Base-by-base conservation (phyloP, 1,140 invertebrate genomes). In the Drosophila subpulchrella region DNA sequence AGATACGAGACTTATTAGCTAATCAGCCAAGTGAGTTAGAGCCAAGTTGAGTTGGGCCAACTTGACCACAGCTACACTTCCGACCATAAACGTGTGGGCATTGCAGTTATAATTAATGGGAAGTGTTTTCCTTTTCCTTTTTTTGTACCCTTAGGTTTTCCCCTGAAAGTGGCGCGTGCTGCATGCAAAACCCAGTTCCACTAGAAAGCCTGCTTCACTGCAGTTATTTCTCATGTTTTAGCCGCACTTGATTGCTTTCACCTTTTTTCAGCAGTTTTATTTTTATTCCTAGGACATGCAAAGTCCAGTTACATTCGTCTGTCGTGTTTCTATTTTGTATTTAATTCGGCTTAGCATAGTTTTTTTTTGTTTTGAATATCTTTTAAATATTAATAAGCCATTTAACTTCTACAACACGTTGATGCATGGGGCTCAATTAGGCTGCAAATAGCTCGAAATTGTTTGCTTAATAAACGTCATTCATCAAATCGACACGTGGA, bases 381-480 rank as follows among this genome's bases (percentile, higher is more conserved):
- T 70, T 65, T 79, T 83, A 89, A 88, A 89, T 83, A 83, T 77
- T 88, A 89, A 88, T 88, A 79, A 88, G 76, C 72, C 79, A 80
- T 83, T 88, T 89, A 88, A 77, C 79, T 80, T 84, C 67, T 79
- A 68, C 72, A 83, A 65, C 83, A 77, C 53, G 83, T 77, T 86
- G 83, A 86, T 83, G 79, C 79, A 86, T 88, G 83, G 57, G 27
- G 48, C 62, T 54, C 84, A 83, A 83, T 88, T 89, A 89, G 84
- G 53, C 84, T 62, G 73, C 67, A 88, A 88, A 88, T 88, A 84
- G 84, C 84, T 90, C 24, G 65, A 81, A 76, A 84, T 80, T 89
- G 84, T 89, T 88, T 84, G 71, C 84, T 81, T 86, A 88, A 86
- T 88, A 86, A 88, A 82, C 71, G 82, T 42, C 83, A 83, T 88